Evolutionary conservation across 2,113 vertebrate species (phyloP).

Genomic region (Seriola quinqueradiata): DNA sequence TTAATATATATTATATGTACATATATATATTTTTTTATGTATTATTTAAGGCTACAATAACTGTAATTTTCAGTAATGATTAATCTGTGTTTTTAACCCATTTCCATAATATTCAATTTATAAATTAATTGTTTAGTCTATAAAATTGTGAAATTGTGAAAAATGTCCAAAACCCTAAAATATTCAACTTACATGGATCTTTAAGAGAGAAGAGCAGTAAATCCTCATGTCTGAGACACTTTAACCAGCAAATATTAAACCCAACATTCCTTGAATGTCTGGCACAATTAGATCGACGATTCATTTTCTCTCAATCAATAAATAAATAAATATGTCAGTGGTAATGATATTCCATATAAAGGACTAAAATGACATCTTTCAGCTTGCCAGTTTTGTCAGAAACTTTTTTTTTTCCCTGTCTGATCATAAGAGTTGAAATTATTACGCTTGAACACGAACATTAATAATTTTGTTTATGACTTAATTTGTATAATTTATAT

Average conservation of each 20-base stretch:
- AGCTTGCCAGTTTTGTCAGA: no score
- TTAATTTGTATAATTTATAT: not conserved
- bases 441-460: not conserved
- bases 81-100: not conserved
- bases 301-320: no score
- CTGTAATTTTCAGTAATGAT: not conserved
- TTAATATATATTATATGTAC: not conserved
- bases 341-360: no score
- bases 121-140: not conserved
- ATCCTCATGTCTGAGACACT: no score
- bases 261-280: no score
- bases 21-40: not conserved
- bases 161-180: not conserved
- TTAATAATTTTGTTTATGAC: not conserved
- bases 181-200: not conserved
- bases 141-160: not conserved
- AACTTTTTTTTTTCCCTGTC: no score
- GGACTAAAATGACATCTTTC: no score
- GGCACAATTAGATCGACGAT: no score
- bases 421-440: not conserved
- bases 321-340: no score
- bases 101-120: not conserved
- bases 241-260: no score
- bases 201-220: no score
- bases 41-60: not conserved